A percentile compares a stretch with the other conserved stretches of the same genome.
Evolutionary conservation across 2,113 vertebrate species (phyloP).

Genomic region (Nanger granti): DNA sequence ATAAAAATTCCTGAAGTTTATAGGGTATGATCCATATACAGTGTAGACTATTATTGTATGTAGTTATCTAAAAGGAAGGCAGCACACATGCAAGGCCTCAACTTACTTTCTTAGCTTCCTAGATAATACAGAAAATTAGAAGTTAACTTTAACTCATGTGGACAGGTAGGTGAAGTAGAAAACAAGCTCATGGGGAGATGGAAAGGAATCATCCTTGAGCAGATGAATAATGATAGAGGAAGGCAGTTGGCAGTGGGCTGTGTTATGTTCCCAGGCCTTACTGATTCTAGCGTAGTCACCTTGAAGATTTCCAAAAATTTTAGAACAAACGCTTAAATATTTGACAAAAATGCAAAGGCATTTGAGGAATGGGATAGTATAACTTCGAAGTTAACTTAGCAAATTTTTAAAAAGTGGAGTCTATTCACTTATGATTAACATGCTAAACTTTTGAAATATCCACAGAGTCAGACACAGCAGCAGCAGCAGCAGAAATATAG

Average conservation of each 20-base stretch:
- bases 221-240: not conserved
- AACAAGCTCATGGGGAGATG: not conserved
- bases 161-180: conserved; percentile 38
- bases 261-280: not conserved
- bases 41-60: not conserved
- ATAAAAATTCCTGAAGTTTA: not conserved
- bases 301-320: not conserved
- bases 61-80: not conserved
- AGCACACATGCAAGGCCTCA: not conserved
- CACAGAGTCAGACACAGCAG: not conserved
- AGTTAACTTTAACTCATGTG: not conserved
- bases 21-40: not conserved
- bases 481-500: not conserved
- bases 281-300: not conserved
- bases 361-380: not conserved
- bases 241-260: not conserved
- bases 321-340: not conserved
- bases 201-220: not conserved
- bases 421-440: not conserved
- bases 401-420: not conserved
- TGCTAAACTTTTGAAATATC: not conserved
- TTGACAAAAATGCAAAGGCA: not conserved
- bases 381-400: not conserved
- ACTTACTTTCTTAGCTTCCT: conserved; percentile 15
- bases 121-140: not conserved